Base-by-base conservation (phyloP, 2,888 invertebrate species). In the Leptopilina drosophilae region DNA sequence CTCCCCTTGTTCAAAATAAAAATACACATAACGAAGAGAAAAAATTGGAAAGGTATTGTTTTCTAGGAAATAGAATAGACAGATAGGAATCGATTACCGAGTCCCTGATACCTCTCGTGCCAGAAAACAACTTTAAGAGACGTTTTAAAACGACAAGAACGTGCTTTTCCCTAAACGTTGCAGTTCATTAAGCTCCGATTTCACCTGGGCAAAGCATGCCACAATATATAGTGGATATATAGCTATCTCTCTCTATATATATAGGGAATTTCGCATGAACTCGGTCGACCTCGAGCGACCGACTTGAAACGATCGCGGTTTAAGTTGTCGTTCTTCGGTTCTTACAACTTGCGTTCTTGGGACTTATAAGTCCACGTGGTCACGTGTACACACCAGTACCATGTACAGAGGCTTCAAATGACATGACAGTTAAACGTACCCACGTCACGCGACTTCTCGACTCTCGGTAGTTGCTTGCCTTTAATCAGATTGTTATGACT, bases 231-330 rank as follows among this genome's bases (percentile, higher is more conserved):
- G 33, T 33, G 33, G 33, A 49, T 49, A 49, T 9, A 46, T 9
- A 46, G 46, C 33, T 42, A 42, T 42, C 20, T 20, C 20, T 20
- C 20, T 20, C 20, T 20, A 6, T 49, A 49, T 59, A 73, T 67
- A 77, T 67, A 46, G 80, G 80, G 79, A 81, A 79, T 77, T 81
- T 84, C 83, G 82, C 85, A 85, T 89, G 89, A 90, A 90, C 90
- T 88, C 88, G 84, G 64, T 82, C 89, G 90, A 90, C 90, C 89
- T 89, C 88, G 84, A 85, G 85, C 89, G 88, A 87, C 89, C 89
- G 88, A 89, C 90, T 90, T 89, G 85, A 86, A 62, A 88, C 86
- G 85, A 87, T 87, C 88, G 87, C 88, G 87, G 88, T 88, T 88
- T 87, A 88, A 89, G 88, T 85, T 86, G 82, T 66, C 42, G 66